These are phyloP conservation scores for Aradophagus sp. DNA, from an alignment of 1,140 invertebrate genomes.

Conservation along the genomic window DNA sequence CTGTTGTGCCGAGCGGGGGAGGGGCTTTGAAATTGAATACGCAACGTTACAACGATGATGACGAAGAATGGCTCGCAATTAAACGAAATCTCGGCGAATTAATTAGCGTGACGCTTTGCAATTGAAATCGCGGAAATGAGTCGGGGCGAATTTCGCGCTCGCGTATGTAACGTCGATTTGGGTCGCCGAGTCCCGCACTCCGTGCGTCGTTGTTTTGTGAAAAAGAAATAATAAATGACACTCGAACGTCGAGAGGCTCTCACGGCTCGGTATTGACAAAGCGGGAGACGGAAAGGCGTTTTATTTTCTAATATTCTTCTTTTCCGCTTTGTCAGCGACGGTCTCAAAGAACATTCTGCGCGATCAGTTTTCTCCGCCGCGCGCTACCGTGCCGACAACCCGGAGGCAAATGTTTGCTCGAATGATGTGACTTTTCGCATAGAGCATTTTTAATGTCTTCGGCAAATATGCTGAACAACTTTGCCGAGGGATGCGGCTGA, in stretches of 20 bases:
- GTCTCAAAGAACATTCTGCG: slow-evolving; percentile 30
- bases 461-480: slow-evolving; percentile 45
- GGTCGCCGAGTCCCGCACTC: slow-evolving; percentile 7
- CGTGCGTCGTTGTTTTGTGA: slow-evolving; percentile 11
- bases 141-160: too few species aligned
- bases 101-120: too few species aligned
- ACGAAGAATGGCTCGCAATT: too few species aligned
- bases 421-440: slow-evolving; percentile 38
- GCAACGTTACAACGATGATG: too few species aligned
- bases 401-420: slow-evolving; percentile 57
- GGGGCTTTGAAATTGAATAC: too few species aligned
- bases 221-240: slow-evolving; percentile 20
- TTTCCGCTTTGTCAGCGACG: slow-evolving; percentile 25
- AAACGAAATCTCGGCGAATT: too few species aligned
- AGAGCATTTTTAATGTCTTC: slow-evolving; percentile 55
- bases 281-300: slow-evolving; percentile 34
- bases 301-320: slow-evolving; percentile 42
- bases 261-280: slow-evolving; percentile 18
- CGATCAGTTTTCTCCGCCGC: slow-evolving; percentile 39
- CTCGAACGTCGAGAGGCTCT: slow-evolving; percentile 12
- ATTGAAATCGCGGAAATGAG: background rate
- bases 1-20: too few species aligned
- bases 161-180: too few species aligned
- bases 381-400: slow-evolving; percentile 46
- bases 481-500: slow-evolving; percentile 2